phyloP scores from a whole-genome alignment of 1,140 invertebrate species.

The Oppia nitens region DNA sequence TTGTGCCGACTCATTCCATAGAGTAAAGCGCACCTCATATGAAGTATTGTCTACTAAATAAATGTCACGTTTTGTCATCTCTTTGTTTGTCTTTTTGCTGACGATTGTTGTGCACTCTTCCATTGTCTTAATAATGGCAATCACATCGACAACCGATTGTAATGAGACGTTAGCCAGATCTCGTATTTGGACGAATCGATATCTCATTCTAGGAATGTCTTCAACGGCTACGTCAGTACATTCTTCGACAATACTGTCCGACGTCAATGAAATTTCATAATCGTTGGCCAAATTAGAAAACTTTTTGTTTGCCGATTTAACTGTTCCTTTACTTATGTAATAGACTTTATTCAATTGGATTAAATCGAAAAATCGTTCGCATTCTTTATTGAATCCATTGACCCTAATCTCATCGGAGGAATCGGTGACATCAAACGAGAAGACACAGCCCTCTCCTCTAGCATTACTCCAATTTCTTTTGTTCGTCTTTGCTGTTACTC shows the following conservation, averaged over 20 bases:
- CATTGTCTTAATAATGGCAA: constrained; percentile 60
- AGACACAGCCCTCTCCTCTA: constrained; percentile 70
- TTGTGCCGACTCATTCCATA: constrained; percentile 48
- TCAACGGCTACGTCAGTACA: constrained; percentile 32
- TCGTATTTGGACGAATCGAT: constrained; percentile 59
- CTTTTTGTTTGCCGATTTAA: constrained; percentile 13
- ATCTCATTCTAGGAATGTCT: constrained; percentile 56
- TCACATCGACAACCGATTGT: constrained; percentile 46
- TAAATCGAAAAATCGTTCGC: constrained; percentile 76
- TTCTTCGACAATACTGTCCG: constrained; percentile 53
- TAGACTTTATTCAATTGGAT: constrained; percentile 51
- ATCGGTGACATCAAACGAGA: constrained; percentile 79
- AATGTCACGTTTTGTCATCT: constrained; percentile 76
- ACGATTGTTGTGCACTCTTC: constrained; percentile 53
- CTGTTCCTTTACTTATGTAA: constrained; percentile 6
- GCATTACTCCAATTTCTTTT: constrained; percentile 59
- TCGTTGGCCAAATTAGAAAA: constrained; percentile 56
- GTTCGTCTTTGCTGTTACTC: background rate
- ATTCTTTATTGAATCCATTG: constrained; percentile 78
- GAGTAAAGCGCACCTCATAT: constrained; percentile 45
- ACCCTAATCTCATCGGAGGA: constrained; percentile 83
- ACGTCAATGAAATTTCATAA: constrained; percentile 80
- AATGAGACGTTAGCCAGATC: constrained; percentile 42
- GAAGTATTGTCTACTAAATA: constrained; percentile 67
- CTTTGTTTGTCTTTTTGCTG: constrained; percentile 51